These are phyloP conservation scores for Tautogolabrus adspersus DNA, from an alignment of 2,113 vertebrate species.

Conservation along the genomic window DNA sequence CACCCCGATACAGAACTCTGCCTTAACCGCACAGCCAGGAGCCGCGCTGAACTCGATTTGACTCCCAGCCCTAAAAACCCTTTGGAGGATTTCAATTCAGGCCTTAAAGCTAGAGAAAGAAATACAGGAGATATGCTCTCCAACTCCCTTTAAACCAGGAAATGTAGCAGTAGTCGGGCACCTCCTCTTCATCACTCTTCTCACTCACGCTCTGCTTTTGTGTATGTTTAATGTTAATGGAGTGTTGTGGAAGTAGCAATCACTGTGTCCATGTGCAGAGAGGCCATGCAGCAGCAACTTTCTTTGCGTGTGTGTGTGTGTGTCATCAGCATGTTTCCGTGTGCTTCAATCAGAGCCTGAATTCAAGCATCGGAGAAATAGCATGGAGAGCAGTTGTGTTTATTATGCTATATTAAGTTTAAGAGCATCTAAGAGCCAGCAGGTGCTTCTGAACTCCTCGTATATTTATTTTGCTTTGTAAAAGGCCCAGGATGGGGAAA, in stretches of 20 bases:
- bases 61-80: constrained; percentile 63
- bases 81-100: constrained; percentile 20
- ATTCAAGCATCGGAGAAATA: constrained; percentile 45
- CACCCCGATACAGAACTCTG: constrained; percentile 4
- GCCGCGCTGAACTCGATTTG: constrained; percentile 49
- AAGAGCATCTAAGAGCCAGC: constrained; percentile 64
- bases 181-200: constrained; percentile 63
- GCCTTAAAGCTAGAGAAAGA: neutral
- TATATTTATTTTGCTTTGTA: constrained; percentile 78
- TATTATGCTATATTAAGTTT: constrained; percentile 75
- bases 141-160: constrained; percentile 27
- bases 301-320: constrained; percentile 19
- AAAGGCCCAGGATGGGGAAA: constrained; percentile 63
- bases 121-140: constrained; percentile 44
- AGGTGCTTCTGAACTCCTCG: constrained; percentile 75
- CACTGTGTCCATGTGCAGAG: constrained; percentile 62
- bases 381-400: constrained; percentile 69
- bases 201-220: constrained; percentile 45
- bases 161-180: constrained; percentile 41
- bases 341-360: constrained; percentile 71
- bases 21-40: constrained; percentile 34
- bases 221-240: constrained; percentile 75
- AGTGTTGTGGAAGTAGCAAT: constrained; percentile 71
- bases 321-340: constrained; percentile 55
- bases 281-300: constrained; percentile 27